These are phyloP conservation scores for Laupala kohalensis DNA, from an alignment of 1,140 invertebrate genomes.

Conservation along the genomic window DNA sequence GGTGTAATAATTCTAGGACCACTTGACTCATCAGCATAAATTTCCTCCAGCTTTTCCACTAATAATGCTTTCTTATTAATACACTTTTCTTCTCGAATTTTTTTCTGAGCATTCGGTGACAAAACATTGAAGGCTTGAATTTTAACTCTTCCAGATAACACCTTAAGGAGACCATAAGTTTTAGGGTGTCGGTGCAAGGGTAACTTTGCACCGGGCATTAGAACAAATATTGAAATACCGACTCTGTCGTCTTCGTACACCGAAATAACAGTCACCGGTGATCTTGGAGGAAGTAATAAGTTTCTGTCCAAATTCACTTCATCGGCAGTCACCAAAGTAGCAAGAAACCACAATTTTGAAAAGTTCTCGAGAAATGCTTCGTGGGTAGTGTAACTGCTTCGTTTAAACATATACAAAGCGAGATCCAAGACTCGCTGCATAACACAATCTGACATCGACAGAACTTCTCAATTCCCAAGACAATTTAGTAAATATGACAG, in stretches of 20 bases:
- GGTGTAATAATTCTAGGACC: neutral
- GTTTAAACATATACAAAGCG: neutral
- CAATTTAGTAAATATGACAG: no score
- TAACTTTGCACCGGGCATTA: neutral
- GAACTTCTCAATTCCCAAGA: no score
- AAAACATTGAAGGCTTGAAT: neutral
- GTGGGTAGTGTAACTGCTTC: neutral
- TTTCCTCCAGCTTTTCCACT: neutral
- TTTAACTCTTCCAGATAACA: neutral
- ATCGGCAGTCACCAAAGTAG: neutral
- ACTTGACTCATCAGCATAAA: neutral
- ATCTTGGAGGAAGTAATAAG: neutral
- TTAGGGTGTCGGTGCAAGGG: neutral
- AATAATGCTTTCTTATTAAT: neutral
- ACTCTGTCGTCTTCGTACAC: neutral
- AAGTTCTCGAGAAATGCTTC: neutral
- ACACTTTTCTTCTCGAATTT: neutral
- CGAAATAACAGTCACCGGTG: neutral
- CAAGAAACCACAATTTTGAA: neutral
- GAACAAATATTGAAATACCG: neutral
- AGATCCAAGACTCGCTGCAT: neutral
- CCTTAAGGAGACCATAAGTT: neutral
- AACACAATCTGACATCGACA: neutral
- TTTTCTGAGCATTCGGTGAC: neutral
- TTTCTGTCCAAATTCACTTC: neutral